Evolutionary conservation across 2,113 vertebrate genomes (phyloP), one percentile per base, ranked within the genome.

Genomic region (Dicrurus megarhynchus): DNA sequence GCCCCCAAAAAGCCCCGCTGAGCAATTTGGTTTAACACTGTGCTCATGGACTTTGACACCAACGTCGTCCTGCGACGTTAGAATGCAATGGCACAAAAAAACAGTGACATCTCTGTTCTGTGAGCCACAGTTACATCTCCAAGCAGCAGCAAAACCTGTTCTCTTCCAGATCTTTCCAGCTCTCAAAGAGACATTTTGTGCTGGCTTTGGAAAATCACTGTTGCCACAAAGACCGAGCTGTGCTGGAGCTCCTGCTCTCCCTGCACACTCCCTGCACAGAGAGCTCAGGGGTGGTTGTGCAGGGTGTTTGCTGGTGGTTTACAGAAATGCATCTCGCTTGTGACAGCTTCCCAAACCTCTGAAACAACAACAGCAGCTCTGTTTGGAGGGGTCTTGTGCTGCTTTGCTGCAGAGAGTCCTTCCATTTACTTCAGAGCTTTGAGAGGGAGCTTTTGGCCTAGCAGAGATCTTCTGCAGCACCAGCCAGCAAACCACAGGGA

Each of bases 61-160:
- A 22, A 59, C 70, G 42, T 7, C 11, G 6, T 49, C 65, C 63
- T 74, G 69, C 0, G 11, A 63, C 0, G 0, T 50, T 23, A 27
- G 52, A 68, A 91, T 10, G 24, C 27, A 37, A 23, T 11, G 49
- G 46, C 89, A n/a, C n/a, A n/a, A n/a, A n/a, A n/a, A n/a, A n/a
- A n/a, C n/a, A 83, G 77, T 23, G 42, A 67, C 80, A 70, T 24
- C 50, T 78, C 20, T 26, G 26, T 14, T 50, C 59, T 30, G 18
- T 28, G 82, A 69, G 57, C 57, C 57, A 24, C 46, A 28, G 20
- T 17, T 56, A 10, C 6, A 49, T 30, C 80, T 33, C 47, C 69
- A 52, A 67, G 61, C 9, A 18, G 53, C 57, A 52, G 61, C 64
- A 78, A 73, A 6, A 63, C 30, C 42, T 65, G 55, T 75, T 39